Base-by-base conservation (phyloP, 2,113 vertebrate species). In the Ramphastos sulfuratus region DNA sequence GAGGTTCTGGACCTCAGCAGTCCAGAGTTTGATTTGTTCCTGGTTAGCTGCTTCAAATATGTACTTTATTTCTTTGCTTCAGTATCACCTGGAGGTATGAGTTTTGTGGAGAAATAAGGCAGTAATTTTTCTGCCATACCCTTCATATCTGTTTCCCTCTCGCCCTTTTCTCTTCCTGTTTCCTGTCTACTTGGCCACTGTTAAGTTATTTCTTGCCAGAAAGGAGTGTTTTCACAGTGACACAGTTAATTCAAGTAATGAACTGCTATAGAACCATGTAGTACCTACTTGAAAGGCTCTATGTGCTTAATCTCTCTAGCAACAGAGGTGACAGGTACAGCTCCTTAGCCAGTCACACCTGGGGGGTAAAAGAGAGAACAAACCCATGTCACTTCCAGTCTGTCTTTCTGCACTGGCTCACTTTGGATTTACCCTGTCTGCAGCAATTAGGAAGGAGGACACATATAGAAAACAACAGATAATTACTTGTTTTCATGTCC, bases 111-210 rank as follows among this genome's bases (percentile, higher is more conserved):
- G 60, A 76, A 91, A 67, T 39, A 46, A 64, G 33, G 33, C 58
- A 85, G 54, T 60, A 60, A 42, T 83, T 85, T 92, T 92, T 94
- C 59, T 91, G 76, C 35, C n/a, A 50, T 83, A 30, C 16, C 63
- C 44, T 72, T 59, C 6, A 25, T 90, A 75, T 24, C 52, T 39
- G 16, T 46, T 85, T 77, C 5, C 56, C 33, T 12, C 16, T 88
- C 18, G 61, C 37, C 24, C 19, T 54, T 4, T 67, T 91, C 9
- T 87, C 27, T 76, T 66, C 42, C n/a, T 46, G 23, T 59, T 93
- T 91, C 35, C 46, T 79, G 31, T 89, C 42, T 64, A 54, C 30
- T 25, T 71, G 37, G 52, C 24, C 18, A 65, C 82, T 91, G 8
- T 19, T 42, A 35, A 19, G 46, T 56, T 87, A 52, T 18, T 96